These are phyloP conservation scores for Perognathus longimembris DNA, from an alignment of 2,113 vertebrate genomes.

Conservation along the genomic window DNA sequence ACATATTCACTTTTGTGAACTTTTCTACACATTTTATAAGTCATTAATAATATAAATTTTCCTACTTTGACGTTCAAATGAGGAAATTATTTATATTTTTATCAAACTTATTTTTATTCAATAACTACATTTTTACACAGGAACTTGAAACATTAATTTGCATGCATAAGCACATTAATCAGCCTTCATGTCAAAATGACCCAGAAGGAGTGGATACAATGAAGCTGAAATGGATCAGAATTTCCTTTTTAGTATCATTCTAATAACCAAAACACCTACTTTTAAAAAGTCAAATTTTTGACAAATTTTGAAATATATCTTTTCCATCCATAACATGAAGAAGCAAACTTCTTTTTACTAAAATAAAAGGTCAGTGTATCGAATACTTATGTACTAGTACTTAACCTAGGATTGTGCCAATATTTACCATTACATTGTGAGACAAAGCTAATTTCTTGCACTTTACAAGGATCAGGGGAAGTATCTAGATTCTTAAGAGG, in stretches of 20 bases:
- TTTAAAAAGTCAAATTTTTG: conserved; percentile 21
- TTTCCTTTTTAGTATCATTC: conserved; percentile 52
- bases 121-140: conserved; percentile 1
- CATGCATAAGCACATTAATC: conserved; percentile 17
- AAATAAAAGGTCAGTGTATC: neutral
- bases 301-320: neutral
- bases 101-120: neutral
- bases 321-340: conserved; percentile 30
- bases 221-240: conserved; percentile 23
- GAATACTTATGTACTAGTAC: neutral
- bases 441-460: neutral
- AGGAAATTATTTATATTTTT: conserved; percentile 16
- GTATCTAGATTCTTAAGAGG: neutral
- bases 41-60: neutral
- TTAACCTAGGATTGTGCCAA: neutral
- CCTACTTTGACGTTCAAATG: conserved; percentile 1
- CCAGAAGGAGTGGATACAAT: conserved; percentile 22
- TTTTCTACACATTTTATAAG: conserved; percentile 27
- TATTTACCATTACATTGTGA: neutral
- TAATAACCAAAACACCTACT: conserved; percentile 44
- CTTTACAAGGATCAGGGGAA: neutral
- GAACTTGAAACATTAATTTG: conserved; percentile 52
- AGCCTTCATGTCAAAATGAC: conserved; percentile 62
- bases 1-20: neutral
- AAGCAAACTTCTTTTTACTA: neutral